Evolutionary conservation across 2,888 invertebrate genomes (phyloP), one percentile per base, ranked within the genome.

Genomic region (Drosophila falleni): DNA sequence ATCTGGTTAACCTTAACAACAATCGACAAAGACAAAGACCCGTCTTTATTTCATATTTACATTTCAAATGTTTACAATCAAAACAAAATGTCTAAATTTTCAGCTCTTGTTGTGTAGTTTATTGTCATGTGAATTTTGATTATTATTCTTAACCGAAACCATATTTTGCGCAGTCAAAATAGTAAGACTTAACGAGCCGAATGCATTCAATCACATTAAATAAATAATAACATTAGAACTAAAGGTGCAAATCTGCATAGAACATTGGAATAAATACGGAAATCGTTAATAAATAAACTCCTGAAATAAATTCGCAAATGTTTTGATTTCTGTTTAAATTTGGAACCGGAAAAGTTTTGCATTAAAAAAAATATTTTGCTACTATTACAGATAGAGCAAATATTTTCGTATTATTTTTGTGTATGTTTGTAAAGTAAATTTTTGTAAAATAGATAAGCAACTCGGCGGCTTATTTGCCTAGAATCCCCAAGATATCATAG

Each of bases 1-100:
- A 72, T 83, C 74, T 83, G 87, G 83, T 83, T 83, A 83, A 77
- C 83, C 83, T 89, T 89, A 86, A 58, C 65, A 53, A 33, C 23
- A 71, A 19, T 13, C 60, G 9, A 16, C 19, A 63, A 60, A 64
- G 44, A 55, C 54, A 67, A 37, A 46, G 46, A 47, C 62, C 19
- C 4, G 41, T 63, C 53, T 61, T n/a, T n/a, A n/a, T n/a, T 60
- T 61, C 50, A 69, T 71, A 88, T 88, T 79, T 79, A 78, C 82
- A 83, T 86, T 71, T 41, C 44, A 42, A 47, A 55, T 78, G 53
- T 79, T 59, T 79, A 82, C 80, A 78, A 51, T 62, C 64, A 29
- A 65, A 46, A 50, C 60, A 51, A 47, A 47, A 77, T 51, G 26
- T 66, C 61, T 55, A 59, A 58, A 77, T 71, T 65, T 46, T 41